Conservation (phyloP, 2,888 invertebrate genomes). For the Hemithea aestivaria region DNA sequence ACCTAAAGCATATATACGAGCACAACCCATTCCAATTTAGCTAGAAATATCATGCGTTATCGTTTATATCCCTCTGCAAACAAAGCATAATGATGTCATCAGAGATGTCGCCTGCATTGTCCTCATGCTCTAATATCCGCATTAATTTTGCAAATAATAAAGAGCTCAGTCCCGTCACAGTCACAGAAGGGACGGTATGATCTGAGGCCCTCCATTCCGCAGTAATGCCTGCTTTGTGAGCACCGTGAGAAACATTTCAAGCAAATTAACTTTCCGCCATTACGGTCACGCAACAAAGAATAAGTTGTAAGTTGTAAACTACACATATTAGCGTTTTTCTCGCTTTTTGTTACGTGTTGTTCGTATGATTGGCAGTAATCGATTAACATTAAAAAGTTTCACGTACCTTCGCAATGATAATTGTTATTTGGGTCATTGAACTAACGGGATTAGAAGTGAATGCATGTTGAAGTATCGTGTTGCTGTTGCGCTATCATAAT, state of each 20-base stretch:
- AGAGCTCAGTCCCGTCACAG: conserved; percentile 26
- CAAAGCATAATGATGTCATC: conserved; percentile 31
- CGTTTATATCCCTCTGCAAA: conserved; percentile 24
- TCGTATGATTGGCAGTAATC: conserved; percentile 45
- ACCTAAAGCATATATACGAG: conserved; percentile 3
- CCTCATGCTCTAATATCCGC: conserved; percentile 17
- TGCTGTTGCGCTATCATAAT: conserved; percentile 27
- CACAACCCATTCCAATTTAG: conserved; percentile 13
- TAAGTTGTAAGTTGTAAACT: conserved; percentile 46
- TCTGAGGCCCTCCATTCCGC: conserved; percentile 28
- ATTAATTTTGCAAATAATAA: conserved; percentile 20
- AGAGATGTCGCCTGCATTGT: conserved; percentile 6
- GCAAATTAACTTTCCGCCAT: conserved; percentile 63
- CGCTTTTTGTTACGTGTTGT: conserved; percentile 43
- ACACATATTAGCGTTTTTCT: conserved; percentile 45
- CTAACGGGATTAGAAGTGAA: conserved; percentile 56
- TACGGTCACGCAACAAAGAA: conserved; percentile 64
- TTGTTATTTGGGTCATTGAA: conserved; percentile 63
- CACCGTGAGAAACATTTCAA: conserved; percentile 68
- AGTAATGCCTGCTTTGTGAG: conserved; percentile 43
- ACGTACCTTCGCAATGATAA: conserved; percentile 45
- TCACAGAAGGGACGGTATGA: conserved; percentile 28
- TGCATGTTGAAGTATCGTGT: conserved; percentile 43
- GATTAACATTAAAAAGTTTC: conserved; percentile 54
- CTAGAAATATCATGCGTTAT: conserved; percentile 18